phyloP scores from a whole-genome alignment of 2,888 invertebrate genomes.

The Piscicola geometra region DNA sequence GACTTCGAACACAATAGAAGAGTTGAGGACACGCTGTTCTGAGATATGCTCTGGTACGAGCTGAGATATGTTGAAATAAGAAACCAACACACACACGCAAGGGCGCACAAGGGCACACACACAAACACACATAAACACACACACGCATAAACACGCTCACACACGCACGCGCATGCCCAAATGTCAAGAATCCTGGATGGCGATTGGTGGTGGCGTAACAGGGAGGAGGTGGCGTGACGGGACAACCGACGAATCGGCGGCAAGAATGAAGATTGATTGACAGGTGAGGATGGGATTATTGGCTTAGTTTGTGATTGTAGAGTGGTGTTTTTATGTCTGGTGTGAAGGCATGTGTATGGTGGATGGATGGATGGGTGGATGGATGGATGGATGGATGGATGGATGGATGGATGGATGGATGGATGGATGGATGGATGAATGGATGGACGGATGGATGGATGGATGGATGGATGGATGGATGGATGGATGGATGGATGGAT shows the following conservation, averaged over 20 bases:
- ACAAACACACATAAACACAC: slow-evolving; percentile 13
- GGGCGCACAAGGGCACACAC: not conserved
- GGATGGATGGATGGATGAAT: not conserved
- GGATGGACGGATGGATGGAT: not conserved
- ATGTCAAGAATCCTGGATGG: slow-evolving; percentile 1
- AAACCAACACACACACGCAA: too few species aligned
- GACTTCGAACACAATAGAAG: too few species aligned
- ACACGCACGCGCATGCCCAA: not conserved
- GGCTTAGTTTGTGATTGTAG: slow-evolving; percentile 25
- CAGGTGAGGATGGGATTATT: slow-evolving; percentile 11
- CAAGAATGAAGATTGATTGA: not conserved
- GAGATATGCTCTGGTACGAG: too few species aligned
- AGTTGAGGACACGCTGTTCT: too few species aligned
- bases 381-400: not conserved
- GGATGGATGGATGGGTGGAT: not conserved
- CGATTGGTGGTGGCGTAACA: not conserved
- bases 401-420: not conserved
- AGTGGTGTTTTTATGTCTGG: slow-evolving; percentile 18
- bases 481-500: not conserved
- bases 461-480: not conserved
- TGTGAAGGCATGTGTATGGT: slow-evolving; percentile 6
- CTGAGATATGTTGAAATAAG: too few species aligned
- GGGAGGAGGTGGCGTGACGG: not conserved
- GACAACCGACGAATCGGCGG: not conserved
- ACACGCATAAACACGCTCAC: slow-evolving; percentile 15